A percentile compares a stretch with the other conserved stretches of the same genome.
Evolutionary conservation across 2,113 vertebrate species (phyloP).

Genomic region (Steatornis caripensis): DNA sequence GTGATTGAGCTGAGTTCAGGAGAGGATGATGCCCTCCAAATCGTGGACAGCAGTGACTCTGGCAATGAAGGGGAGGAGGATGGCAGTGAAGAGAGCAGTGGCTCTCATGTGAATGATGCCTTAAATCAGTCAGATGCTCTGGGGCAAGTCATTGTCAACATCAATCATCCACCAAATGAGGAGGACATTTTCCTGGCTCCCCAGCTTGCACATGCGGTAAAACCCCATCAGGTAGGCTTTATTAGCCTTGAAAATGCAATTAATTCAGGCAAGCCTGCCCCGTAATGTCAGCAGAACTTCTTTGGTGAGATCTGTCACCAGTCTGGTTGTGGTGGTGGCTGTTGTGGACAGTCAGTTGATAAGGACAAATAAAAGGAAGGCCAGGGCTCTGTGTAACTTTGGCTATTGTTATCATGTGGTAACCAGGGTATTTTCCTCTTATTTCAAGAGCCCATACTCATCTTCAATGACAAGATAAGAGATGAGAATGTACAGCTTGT

Average conservation of each 20-base stretch:
- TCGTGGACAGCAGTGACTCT: slow-evolving; percentile 90
- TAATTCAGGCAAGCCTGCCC: neutral
- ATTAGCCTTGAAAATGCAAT: neutral
- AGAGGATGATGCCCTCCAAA: slow-evolving; percentile 89
- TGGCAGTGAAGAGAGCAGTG: slow-evolving; percentile 88
- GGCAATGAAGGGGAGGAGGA: slow-evolving; percentile 86
- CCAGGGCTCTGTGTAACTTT: neutral
- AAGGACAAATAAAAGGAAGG: neutral
- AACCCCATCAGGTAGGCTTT: slow-evolving; percentile 92
- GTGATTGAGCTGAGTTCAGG: slow-evolving; percentile 97
- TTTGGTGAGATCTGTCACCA: neutral
- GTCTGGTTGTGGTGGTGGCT: neutral
- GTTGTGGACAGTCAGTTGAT: neutral
- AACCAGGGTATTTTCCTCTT: neutral
- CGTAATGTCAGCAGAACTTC: neutral
- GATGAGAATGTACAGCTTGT: too few relatives aligned
- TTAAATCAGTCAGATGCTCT: slow-evolving; percentile 90
- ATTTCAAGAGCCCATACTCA: neutral
- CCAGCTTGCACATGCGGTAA: slow-evolving; percentile 92
- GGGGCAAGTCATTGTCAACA: slow-evolving; percentile 92
- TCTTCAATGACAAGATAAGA: neutral
- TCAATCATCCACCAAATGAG: slow-evolving; percentile 96
- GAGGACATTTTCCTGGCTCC: slow-evolving; percentile 92
- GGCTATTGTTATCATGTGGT: neutral
- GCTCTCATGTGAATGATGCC: slow-evolving; percentile 91